A percentile compares a stretch with the other conserved stretches of the same genome.
Conservation (phyloP, 2,113 vertebrate genomes). For the Chionomys nivalis region DNA sequence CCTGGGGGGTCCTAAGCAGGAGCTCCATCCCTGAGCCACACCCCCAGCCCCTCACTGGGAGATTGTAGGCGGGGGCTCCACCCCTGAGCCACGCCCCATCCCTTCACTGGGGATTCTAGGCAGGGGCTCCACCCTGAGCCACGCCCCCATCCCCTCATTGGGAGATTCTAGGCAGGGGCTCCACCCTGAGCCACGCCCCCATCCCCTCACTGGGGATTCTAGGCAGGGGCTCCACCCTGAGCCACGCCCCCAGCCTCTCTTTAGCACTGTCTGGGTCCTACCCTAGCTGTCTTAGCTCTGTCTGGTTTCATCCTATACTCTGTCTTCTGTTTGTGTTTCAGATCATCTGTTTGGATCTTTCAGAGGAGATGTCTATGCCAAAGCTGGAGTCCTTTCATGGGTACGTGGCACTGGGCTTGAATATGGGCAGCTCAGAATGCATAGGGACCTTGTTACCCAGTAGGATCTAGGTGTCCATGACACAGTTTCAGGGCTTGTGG, state of each 20-base stretch:
- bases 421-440: not conserved
- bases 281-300: not conserved
- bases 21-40: not conserved
- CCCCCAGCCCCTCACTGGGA: not conserved
- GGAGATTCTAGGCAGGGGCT: not conserved
- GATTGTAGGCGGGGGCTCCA: not conserved
- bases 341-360: constrained; percentile 97
- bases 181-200: not conserved
- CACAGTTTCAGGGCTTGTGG: not conserved
- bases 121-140: too few species aligned
- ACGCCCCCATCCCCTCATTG: not conserved
- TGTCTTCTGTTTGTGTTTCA: constrained; percentile 54
- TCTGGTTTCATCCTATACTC: not conserved
- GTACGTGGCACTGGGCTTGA: constrained; percentile 79
- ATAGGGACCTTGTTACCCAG: too few species aligned
- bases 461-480: not conserved
- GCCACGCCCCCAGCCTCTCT: too few species aligned
- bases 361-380: constrained; percentile 95
- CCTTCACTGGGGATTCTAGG: too few species aligned
- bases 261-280: too few species aligned
- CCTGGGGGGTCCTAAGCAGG: not conserved
- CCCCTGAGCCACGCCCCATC: not conserved
- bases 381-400: constrained; percentile 96
- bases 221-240: too few species aligned
- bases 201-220: not conserved